Percentiles rank a stretch among this genome's conserved stretches.
Conservation (phyloP, 1,140 invertebrate species). For the Homarus americanus region DNA sequence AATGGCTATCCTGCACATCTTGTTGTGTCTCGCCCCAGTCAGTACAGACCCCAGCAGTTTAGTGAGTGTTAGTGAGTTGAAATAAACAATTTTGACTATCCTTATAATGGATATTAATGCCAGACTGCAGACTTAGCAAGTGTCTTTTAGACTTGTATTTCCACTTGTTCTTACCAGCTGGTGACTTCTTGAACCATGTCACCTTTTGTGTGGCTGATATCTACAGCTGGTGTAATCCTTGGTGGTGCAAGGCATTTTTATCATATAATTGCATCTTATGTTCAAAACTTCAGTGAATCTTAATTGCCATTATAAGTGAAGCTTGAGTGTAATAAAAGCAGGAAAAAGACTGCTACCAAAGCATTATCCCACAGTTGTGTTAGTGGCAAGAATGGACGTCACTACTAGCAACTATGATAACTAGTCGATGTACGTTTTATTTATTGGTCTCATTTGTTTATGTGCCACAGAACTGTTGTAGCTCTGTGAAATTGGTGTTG, state of each 20-base stretch:
- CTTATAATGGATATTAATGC: background rate
- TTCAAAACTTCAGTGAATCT: conserved; percentile 11
- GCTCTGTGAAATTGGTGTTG: conserved; percentile 51
- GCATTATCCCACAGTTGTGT: conserved; percentile 13
- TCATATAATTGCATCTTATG: background rate
- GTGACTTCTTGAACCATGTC: background rate
- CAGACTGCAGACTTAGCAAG: background rate
- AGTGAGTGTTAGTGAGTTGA: conserved; percentile 61
- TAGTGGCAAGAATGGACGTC: conserved; percentile 14
- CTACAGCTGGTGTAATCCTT: conserved; percentile 35
- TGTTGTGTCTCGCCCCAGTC: conserved; percentile 65
- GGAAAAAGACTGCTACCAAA: conserved; percentile 14
- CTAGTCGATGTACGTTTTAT: conserved; percentile 68
- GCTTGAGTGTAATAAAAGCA: conserved; percentile 21
- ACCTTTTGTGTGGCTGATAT: background rate
- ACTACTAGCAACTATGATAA: conserved; percentile 50
- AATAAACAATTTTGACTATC: background rate
- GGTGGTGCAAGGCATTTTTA: conserved; percentile 36
- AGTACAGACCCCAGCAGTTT: conserved; percentile 57
- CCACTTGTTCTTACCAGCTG: conserved; percentile 22
- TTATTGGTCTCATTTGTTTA: conserved; percentile 61
- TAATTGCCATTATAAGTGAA: conserved; percentile 21
- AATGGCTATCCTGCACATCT: conserved; percentile 73
- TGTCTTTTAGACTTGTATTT: conserved; percentile 21
- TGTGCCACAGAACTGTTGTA: conserved; percentile 51